Evolutionary conservation across 2,113 vertebrate species (phyloP).

Genomic region (Lepus europaeus): DNA sequence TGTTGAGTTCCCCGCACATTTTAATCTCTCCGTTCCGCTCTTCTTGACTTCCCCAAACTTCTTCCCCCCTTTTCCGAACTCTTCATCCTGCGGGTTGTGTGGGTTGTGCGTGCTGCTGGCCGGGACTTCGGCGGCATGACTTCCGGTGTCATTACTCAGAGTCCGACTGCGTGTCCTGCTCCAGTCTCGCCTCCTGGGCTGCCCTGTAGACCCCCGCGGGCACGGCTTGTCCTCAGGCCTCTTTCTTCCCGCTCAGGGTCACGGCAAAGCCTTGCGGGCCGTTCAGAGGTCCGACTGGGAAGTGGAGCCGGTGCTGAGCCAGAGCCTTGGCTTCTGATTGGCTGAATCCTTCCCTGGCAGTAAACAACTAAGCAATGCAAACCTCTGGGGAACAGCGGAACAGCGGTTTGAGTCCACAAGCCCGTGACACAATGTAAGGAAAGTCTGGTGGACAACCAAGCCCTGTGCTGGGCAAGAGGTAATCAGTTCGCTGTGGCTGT

Average conservation of each 20-base stretch:
- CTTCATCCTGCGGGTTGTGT: accelerated
- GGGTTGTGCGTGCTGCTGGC: not conserved
- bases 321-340: conserved; percentile 59
- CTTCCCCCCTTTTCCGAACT: not conserved
- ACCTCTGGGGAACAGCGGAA: not conserved
- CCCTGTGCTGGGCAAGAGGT: not conserved
- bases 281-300: not conserved
- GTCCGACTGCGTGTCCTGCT: not conserved
- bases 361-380: conserved; percentile 6
- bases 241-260: not conserved
- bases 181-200: not conserved
- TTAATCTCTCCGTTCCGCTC: not conserved
- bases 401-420: conserved; percentile 30
- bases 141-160: not conserved
- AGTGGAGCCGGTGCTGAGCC: not conserved
- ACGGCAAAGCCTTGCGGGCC: too few species aligned
- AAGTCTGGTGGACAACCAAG: conserved; percentile 32
- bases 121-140: not conserved
- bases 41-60: conserved; percentile 12
- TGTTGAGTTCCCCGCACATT: not conserved
- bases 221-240: not conserved
- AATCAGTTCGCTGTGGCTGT: not conserved
- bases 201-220: not conserved
- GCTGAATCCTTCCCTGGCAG: not conserved
- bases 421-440: not conserved